Evolutionary conservation across 2,888 invertebrate species (phyloP).

Genomic region (Zaprionus bogoriensis): DNA sequence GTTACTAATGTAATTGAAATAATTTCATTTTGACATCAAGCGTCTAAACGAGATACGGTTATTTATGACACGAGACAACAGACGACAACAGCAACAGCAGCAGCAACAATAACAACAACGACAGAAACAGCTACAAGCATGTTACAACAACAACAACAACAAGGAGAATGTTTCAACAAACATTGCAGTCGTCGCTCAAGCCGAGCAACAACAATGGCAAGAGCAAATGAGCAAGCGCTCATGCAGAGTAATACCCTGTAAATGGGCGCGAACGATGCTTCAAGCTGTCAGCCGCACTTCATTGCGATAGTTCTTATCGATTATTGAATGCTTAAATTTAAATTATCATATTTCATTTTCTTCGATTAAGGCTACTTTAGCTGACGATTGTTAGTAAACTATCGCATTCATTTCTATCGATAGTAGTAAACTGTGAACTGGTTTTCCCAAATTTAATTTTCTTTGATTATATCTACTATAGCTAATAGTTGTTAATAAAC

Average conservation of each 20-base stretch:
- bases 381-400: too few relatives aligned
- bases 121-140: background rate
- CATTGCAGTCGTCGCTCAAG: background rate
- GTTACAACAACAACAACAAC: background rate
- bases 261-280: background rate
- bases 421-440: too few relatives aligned
- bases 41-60: conserved; percentile 48
- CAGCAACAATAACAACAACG: conserved; percentile 23
- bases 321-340: too few relatives aligned
- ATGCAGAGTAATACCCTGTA: background rate
- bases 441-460: too few relatives aligned
- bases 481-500: too few relatives aligned
- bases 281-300: too few relatives aligned
- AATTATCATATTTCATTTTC: too few relatives aligned
- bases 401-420: too few relatives aligned
- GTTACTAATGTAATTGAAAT: conserved; percentile 73
- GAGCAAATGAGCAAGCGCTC: background rate
- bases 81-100: conserved; percentile 6
- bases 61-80: conserved; percentile 55
- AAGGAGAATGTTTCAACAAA: background rate
- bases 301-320: too few relatives aligned
- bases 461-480: too few relatives aligned
- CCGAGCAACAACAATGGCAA: background rate
- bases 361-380: too few relatives aligned
- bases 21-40: conserved; percentile 67